A percentile compares a stretch with the other conserved stretches of the same genome.
phyloP scores from a whole-genome alignment of 2,888 invertebrate species.

The Lycia hirtaria region DNA sequence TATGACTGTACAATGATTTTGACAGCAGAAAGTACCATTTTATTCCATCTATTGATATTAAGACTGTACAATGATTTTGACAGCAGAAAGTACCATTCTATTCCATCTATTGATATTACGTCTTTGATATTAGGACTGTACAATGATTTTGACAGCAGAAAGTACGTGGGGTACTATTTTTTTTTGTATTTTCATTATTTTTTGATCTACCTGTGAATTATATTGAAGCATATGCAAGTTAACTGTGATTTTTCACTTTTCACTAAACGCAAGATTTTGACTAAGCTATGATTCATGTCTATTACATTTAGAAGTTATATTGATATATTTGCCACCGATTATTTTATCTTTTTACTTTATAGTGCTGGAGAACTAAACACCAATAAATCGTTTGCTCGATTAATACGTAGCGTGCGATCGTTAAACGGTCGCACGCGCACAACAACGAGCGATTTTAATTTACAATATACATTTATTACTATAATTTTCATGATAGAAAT shows the following conservation, averaged over 20 bases:
- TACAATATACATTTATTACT: background rate
- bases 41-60: no score
- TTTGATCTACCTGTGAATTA: background rate
- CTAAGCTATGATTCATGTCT: background rate
- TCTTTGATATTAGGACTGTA: no score
- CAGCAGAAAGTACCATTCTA: no score
- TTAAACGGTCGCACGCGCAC: conserved; percentile 4
- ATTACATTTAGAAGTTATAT: background rate
- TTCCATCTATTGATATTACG: no score
- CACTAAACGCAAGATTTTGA: background rate
- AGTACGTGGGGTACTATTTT: background rate
- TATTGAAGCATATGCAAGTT: background rate
- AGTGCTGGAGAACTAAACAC: no score
- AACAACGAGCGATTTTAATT: background rate
- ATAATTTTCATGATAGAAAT: background rate
- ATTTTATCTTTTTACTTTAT: background rate
- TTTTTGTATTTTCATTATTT: conserved; percentile 1
- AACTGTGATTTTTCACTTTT: background rate
- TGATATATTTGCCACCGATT: background rate
- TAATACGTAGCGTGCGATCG: background rate
- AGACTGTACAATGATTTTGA: no score
- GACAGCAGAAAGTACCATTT: no score
- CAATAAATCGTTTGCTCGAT: background rate
- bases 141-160: no score
- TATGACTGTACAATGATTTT: no score